Conservation (phyloP, 2,888 invertebrate species). For the Anthoptus insignis region DNA sequence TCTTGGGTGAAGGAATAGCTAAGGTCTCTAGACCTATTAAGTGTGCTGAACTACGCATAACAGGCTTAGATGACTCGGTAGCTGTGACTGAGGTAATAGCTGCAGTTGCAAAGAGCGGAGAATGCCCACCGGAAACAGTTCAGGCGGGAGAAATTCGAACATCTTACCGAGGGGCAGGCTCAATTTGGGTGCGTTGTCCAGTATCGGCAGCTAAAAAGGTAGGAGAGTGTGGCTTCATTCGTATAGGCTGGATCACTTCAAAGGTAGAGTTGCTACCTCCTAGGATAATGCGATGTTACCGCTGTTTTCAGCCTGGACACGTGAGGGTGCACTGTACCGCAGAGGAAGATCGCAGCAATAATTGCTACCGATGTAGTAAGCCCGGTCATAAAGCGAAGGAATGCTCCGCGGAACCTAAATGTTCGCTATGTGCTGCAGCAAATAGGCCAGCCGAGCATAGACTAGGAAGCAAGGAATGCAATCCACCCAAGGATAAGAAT, state of each 20-base stretch:
- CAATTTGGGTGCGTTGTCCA: constrained; percentile 20
- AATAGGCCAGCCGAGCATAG: constrained; percentile 18
- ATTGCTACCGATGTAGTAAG: constrained; percentile 35
- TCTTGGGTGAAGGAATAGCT: constrained; percentile 13
- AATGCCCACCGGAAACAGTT: constrained; percentile 15
- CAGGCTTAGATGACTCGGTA: no score
- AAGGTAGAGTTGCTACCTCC: constrained; percentile 21
- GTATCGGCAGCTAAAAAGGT: not conserved
- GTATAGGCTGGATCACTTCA: constrained; percentile 30
- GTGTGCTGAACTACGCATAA: no score
- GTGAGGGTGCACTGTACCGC: constrained; percentile 3
- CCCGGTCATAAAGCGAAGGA: constrained; percentile 36
- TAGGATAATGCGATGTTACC: constrained; percentile 25
- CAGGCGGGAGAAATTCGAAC: constrained; percentile 1
- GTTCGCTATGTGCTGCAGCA: constrained; percentile 23
- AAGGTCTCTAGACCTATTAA: no score
- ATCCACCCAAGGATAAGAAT: constrained; percentile 11
- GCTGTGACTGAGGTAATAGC: not conserved
- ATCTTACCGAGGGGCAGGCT: not conserved
- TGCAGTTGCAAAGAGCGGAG: constrained; percentile 17
- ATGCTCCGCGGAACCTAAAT: constrained; percentile 19
- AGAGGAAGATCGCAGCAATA: not conserved
- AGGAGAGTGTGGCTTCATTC: not conserved
- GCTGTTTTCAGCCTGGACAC: constrained; percentile 5
- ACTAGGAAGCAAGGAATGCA: constrained; percentile 14